A percentile compares a stretch with the other conserved stretches of the same genome.
Evolutionary conservation across 2,888 invertebrate genomes (phyloP).

Genomic region (Lasioglossum oenotherae): DNA sequence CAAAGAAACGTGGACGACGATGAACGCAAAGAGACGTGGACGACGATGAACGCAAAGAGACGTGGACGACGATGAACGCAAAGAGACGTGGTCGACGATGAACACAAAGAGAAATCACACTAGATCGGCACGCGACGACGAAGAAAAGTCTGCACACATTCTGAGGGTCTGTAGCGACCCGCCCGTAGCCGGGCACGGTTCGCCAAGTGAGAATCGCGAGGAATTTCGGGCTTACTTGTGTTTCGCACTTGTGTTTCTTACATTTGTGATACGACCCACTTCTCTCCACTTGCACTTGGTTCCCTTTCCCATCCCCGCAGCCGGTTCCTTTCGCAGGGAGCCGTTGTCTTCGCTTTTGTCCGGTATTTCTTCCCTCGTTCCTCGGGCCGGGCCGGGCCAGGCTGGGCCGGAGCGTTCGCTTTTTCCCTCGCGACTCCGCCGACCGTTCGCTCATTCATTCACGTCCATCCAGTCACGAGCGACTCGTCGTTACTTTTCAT

Average conservation of each 20-base stretch:
- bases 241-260: slow-evolving; percentile 4
- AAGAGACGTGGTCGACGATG: too few species aligned
- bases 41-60: too few species aligned
- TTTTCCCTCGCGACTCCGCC: slow-evolving; percentile 43
- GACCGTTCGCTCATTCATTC: slow-evolving; percentile 65
- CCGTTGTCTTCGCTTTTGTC: slow-evolving; percentile 44
- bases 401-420: neutral
- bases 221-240: slow-evolving; percentile 7
- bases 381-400: neutral
- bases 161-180: neutral
- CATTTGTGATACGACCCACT: slow-evolving; percentile 24
- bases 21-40: too few species aligned
- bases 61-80: too few species aligned
- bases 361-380: slow-evolving; percentile 35
- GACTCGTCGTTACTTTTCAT: slow-evolving; percentile 70
- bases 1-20: too few species aligned
- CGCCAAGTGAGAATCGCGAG: neutral
- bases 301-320: neutral
- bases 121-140: too few species aligned
- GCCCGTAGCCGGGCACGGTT: neutral
- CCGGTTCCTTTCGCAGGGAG: slow-evolving; percentile 1
- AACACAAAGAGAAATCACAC: too few species aligned
- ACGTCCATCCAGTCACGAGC: slow-evolving; percentile 64
- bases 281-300: slow-evolving; percentile 1
- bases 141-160: too few species aligned